Percentiles rank a stretch among this genome's conserved stretches.
phyloP scores from a whole-genome alignment of 2,113 vertebrate genomes.

The Aphyosemion australe region DNA sequence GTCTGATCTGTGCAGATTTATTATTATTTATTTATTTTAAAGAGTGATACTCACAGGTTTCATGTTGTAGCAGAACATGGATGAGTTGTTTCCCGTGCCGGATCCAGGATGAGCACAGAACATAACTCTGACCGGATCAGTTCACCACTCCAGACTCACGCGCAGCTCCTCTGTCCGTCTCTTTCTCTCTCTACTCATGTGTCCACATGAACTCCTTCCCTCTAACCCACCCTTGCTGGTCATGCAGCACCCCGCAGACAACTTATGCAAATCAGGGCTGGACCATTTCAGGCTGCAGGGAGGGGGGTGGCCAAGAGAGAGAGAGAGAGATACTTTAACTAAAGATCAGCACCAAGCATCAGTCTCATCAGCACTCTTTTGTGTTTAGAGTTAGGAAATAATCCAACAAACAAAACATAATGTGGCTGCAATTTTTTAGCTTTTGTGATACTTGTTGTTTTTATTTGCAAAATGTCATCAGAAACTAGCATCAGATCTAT shows the following conservation, averaged over 20 bases:
- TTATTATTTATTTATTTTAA: too few relatives aligned
- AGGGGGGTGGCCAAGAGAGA: conserved; percentile 55
- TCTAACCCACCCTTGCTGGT: conserved; percentile 81
- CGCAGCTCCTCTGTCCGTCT: conserved; percentile 58
- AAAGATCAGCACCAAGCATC: conserved; percentile 2
- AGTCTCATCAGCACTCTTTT: background rate
- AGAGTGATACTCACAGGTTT: conserved; percentile 86
- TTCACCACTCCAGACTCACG: conserved; percentile 62
- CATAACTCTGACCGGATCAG: conserved; percentile 83
- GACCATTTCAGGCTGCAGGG: conserved; percentile 80
- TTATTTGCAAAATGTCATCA: background rate
- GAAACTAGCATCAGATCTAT: background rate
- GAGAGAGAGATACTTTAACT: conserved; percentile 20
- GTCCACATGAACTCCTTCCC: conserved; percentile 77
- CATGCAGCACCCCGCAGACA: conserved; percentile 87
- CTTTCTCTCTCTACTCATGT: conserved; percentile 66
- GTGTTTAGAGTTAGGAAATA: background rate
- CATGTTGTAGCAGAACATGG: conserved; percentile 95
- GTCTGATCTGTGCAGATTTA: background rate
- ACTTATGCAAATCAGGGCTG: conserved; percentile 94
- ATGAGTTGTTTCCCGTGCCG: conserved; percentile 86
- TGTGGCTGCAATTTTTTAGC: background rate
- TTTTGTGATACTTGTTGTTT: background rate
- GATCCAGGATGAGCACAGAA: conserved; percentile 92
- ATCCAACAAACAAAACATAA: background rate